Conservation (phyloP, 2,888 invertebrate species). For the Euphydryas editha region DNA sequence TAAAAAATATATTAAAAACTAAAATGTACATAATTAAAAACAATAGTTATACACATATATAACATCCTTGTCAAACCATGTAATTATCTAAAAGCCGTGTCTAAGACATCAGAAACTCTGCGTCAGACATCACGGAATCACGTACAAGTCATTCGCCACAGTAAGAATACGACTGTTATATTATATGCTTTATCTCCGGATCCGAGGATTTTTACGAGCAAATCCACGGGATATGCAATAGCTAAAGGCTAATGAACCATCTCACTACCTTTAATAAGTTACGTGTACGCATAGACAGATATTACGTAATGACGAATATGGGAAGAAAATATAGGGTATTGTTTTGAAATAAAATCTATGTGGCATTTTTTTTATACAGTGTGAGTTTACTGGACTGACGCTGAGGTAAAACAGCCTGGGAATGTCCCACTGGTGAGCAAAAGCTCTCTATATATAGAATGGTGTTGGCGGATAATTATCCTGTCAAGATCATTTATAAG, state of each 20-base stretch:
- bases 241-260: slow-evolving; percentile 48
- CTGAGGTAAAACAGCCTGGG: too few species aligned
- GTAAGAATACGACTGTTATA: slow-evolving; percentile 57
- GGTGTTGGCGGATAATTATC: too few species aligned
- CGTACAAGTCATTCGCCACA: slow-evolving; percentile 66
- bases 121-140: slow-evolving; percentile 57
- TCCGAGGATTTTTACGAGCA: slow-evolving; percentile 72
- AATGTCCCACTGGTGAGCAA: too few species aligned
- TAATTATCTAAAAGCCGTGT: too few species aligned
- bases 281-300: slow-evolving; percentile 36
- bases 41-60: too few species aligned
- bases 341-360: neutral
- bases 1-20: too few species aligned
- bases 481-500: too few species aligned
- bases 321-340: neutral
- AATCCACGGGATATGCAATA: slow-evolving; percentile 54
- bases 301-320: slow-evolving; percentile 10
- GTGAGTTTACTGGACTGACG: too few species aligned
- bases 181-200: slow-evolving; percentile 66
- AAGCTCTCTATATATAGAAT: too few species aligned
- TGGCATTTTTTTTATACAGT: too few species aligned
- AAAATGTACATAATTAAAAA: too few species aligned
- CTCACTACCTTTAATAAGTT: slow-evolving; percentile 45
- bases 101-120: slow-evolving; percentile 31
- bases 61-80: too few species aligned